These are phyloP conservation scores for Steinernema feltiae DNA, from an alignment of 1,140 invertebrate genomes.

Conservation along the genomic window DNA sequence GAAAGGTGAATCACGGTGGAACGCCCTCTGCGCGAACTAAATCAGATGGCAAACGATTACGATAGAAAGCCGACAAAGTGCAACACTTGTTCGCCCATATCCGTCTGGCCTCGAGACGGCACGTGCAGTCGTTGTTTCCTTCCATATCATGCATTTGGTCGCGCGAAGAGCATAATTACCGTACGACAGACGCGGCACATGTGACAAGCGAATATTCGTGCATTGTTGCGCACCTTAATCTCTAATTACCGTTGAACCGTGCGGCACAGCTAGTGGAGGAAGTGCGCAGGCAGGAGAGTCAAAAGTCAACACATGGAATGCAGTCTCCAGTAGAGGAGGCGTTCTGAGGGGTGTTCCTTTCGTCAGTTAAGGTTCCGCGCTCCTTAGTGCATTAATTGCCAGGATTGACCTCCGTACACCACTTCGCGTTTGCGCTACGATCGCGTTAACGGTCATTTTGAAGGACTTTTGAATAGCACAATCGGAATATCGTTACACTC, in stretches of 20 bases:
- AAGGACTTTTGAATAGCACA: background rate
- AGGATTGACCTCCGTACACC: slow-evolving; percentile 7
- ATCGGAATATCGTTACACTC: background rate
- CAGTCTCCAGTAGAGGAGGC: background rate
- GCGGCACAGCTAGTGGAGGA: background rate
- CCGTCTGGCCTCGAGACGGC: background rate
- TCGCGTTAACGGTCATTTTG: slow-evolving; percentile 8
- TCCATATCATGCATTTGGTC: background rate
- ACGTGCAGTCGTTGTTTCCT: background rate
- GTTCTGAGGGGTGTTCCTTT: background rate
- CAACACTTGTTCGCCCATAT: background rate
- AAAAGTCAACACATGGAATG: background rate
- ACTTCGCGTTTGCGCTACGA: background rate
- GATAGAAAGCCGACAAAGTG: background rate
- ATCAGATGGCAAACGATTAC: too few species aligned
- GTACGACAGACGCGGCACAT: background rate
- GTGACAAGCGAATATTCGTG: background rate
- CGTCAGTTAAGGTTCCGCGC: background rate
- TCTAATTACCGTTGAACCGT: background rate
- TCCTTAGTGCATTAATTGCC: background rate
- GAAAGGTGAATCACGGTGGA: slow-evolving; percentile 1
- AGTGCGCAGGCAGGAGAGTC: background rate
- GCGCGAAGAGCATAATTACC: background rate
- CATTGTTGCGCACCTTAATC: slow-evolving; percentile 3
- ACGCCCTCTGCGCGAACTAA: too few species aligned